Evolutionary conservation across 2,113 vertebrate genomes (phyloP).

Genomic region (Melanocharis versteri): DNA sequence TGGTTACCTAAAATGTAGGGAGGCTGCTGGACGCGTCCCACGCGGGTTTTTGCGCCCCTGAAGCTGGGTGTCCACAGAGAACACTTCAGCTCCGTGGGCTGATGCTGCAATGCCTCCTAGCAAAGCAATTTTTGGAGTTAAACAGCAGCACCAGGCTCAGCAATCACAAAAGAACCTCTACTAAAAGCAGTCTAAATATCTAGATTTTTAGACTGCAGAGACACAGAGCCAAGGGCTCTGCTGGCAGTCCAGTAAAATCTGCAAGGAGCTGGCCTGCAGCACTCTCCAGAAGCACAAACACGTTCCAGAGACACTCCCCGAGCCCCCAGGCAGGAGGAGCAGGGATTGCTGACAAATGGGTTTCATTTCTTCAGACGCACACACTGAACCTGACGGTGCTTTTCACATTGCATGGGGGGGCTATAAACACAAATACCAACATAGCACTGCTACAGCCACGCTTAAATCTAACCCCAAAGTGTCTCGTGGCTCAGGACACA

Average conservation of each 20-base stretch:
- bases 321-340: not conserved
- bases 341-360: not conserved
- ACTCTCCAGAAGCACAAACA: not conserved
- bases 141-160: not conserved
- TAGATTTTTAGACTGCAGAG: not conserved
- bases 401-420: not conserved
- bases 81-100: not conserved
- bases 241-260: not conserved
- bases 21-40: not conserved
- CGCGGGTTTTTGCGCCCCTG: not conserved
- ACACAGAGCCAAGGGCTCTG: not conserved
- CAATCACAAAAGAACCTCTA: not conserved
- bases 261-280: not conserved
- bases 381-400: not conserved
- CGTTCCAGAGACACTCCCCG: not conserved
- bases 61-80: not conserved
- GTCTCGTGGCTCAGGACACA: not conserved
- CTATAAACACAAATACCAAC: not conserved
- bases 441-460: accelerated
- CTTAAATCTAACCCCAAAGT: not conserved
- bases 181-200: not conserved
- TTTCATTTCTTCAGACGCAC: not conserved
- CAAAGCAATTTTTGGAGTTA: not conserved
- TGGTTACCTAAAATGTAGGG: not conserved
- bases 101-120: not conserved